A percentile compares a stretch with the other conserved stretches of the same genome.
phyloP scores from a whole-genome alignment of 1,140 invertebrate species.

The Planococcus citri region DNA sequence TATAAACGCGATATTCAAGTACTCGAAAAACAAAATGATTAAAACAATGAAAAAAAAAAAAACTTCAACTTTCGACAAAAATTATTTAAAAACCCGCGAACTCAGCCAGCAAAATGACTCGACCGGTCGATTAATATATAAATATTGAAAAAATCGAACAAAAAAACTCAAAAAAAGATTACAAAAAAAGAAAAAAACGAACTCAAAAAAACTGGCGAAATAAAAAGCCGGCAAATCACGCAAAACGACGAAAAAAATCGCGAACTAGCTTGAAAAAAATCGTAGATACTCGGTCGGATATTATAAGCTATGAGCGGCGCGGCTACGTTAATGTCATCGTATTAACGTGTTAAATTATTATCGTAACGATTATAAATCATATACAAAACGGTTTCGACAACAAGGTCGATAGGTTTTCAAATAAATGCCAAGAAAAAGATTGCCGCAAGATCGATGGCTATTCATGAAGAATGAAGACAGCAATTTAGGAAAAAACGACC shows the following conservation, averaged over 20 bases:
- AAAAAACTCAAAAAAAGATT: conserved; percentile 1
- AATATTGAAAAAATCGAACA: background rate
- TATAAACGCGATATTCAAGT: background rate
- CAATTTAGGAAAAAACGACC: conserved; percentile 7
- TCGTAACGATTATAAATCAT: conserved; percentile 19
- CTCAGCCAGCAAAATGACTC: background rate
- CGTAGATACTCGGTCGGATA: no score
- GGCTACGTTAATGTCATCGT: conserved; percentile 15
- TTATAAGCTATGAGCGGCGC: no score
- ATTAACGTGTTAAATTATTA: background rate
- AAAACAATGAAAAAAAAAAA: no score
- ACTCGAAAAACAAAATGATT: background rate
- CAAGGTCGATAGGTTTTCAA: conserved; percentile 20
- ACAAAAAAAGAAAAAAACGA: background rate
- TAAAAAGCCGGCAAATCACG: background rate
- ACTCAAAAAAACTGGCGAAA: background rate
- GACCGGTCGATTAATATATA: no score
- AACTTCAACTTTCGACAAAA: background rate
- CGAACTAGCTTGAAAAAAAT: conserved; percentile 9
- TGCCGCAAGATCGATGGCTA: conserved; percentile 17
- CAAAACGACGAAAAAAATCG: background rate
- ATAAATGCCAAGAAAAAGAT: conserved; percentile 20
- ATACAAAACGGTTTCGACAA: conserved; percentile 9
- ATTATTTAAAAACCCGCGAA: conserved; percentile 5
- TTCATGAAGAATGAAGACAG: conserved; percentile 16